A percentile compares a stretch with the other conserved stretches of the same genome.
Evolutionary conservation across 2,797 vertebrate species (phyloP).

Genomic region (Rhynchotus rufescens): DNA sequence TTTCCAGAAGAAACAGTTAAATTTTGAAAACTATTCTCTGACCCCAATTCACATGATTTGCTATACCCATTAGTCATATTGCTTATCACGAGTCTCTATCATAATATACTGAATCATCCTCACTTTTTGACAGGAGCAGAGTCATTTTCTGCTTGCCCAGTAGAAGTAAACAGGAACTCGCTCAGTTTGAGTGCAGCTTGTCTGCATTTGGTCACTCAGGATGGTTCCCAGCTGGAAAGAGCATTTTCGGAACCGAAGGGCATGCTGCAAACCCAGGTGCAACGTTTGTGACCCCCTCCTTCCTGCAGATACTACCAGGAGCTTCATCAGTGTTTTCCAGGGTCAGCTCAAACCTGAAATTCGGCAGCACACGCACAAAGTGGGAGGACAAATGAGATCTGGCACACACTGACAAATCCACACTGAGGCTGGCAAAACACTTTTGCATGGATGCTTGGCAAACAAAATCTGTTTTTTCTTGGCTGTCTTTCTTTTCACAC

Average conservation of each 20-base stretch:
- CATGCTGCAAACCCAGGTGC: fast-evolving
- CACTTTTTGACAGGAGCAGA: not conserved
- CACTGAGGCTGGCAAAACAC: not conserved
- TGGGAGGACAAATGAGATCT: not conserved
- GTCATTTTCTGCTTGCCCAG: not conserved
- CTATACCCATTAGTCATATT: no score
- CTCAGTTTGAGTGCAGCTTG: no score
- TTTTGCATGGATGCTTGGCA: not conserved
- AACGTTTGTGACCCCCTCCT: not conserved
- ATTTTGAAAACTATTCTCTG: not conserved
- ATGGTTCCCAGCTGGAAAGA: not conserved
- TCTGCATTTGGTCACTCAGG: not conserved
- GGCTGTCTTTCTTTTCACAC: not conserved
- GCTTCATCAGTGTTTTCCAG: not conserved
- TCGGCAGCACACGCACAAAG: not conserved
- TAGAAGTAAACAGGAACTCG: fast-evolving
- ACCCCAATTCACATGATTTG: not conserved
- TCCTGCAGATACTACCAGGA: not conserved
- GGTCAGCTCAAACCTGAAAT: not conserved
- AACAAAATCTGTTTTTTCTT: not conserved
- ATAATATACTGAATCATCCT: not conserved
- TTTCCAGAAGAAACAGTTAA: not conserved
- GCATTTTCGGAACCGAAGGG: not conserved
- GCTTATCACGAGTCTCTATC: fast-evolving
- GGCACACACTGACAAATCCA: not conserved